Conservation (phyloP, 2,888 invertebrate genomes). For the Drosophila macrospina region DNA sequence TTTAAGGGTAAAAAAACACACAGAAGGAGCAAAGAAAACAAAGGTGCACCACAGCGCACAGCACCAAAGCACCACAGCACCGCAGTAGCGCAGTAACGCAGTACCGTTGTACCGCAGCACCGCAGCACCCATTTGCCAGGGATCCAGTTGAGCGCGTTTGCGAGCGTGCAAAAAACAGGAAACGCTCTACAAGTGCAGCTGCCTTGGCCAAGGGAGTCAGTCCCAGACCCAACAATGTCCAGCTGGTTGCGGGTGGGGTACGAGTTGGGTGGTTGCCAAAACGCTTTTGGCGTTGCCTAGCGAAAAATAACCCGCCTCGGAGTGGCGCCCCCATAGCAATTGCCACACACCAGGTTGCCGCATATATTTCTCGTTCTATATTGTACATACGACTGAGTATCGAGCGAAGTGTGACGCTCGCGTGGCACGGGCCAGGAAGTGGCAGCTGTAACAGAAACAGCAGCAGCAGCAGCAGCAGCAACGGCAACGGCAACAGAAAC, state of each 20-base stretch:
- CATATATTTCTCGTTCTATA: background rate
- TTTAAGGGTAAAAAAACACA: constrained; percentile 49
- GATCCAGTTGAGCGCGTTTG: constrained; percentile 78
- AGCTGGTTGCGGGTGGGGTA: constrained; percentile 7
- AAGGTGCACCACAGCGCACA: constrained; percentile 61
- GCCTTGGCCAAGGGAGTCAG: constrained; percentile 27
- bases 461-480: constrained; percentile 40
- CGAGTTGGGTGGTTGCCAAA: constrained; percentile 38
- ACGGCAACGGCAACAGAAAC: constrained; percentile 13
- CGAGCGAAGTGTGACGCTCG: constrained; percentile 75
- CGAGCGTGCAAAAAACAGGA: constrained; percentile 75
- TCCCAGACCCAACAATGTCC: constrained; percentile 11
- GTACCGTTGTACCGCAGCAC: constrained; percentile 11
- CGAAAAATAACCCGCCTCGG: constrained; percentile 41
- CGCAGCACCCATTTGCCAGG: constrained; percentile 39
- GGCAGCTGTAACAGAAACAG: constrained; percentile 75
- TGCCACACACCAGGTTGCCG: background rate
- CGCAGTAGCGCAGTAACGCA: background rate
- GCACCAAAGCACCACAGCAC: constrained; percentile 9
- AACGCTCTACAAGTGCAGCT: constrained; percentile 79
- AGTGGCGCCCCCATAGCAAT: constrained; percentile 33
- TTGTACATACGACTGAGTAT: constrained; percentile 39
- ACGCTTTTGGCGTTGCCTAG: constrained; percentile 73
- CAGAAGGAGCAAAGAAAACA: constrained; percentile 24
- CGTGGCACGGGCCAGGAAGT: constrained; percentile 75